A percentile compares a stretch with the other conserved stretches of the same genome.
phyloP scores from a whole-genome alignment of 1,140 invertebrate species.

The Drosophila funebris region DNA sequence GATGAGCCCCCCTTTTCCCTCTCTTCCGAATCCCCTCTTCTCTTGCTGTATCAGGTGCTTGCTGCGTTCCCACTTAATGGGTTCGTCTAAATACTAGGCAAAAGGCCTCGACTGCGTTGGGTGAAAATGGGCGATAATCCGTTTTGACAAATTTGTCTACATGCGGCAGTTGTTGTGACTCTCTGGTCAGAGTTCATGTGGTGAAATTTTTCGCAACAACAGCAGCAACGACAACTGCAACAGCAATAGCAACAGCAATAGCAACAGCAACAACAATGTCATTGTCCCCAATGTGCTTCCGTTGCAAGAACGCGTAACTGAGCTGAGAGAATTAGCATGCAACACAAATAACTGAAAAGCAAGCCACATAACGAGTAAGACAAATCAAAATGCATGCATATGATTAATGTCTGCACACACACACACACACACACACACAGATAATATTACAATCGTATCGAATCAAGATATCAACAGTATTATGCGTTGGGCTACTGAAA shows the following conservation, averaged over 20 bases:
- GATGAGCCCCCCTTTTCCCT: constrained; percentile 31
- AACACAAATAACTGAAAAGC: constrained; percentile 65
- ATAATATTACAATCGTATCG: constrained; percentile 53
- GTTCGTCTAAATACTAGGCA: constrained; percentile 77
- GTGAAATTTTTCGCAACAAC: constrained; percentile 56
- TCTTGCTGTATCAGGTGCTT: constrained; percentile 64
- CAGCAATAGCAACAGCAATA: not conserved
- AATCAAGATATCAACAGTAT: constrained; percentile 78
- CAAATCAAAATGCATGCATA: constrained; percentile 77
- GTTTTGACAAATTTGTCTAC: constrained; percentile 82
- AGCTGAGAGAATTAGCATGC: constrained; percentile 68
- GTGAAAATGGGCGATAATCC: constrained; percentile 83
- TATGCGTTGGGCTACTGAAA: constrained; percentile 73
- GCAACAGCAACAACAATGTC: constrained; percentile 27
- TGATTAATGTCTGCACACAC: constrained; percentile 60
- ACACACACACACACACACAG: constrained; percentile 5
- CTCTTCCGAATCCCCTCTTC: not conserved
- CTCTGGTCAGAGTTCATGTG: constrained; percentile 61
- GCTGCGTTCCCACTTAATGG: constrained; percentile 57
- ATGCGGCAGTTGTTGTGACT: constrained; percentile 45
- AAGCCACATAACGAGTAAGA: constrained; percentile 66
- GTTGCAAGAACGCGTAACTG: constrained; percentile 17
- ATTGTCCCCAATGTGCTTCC: constrained; percentile 50
- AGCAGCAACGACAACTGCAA: not conserved
- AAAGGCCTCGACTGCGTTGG: constrained; percentile 34